These are phyloP conservation scores for Bungarus multicinctus DNA, from an alignment of 2,113 vertebrate species.

Conservation along the genomic window DNA sequence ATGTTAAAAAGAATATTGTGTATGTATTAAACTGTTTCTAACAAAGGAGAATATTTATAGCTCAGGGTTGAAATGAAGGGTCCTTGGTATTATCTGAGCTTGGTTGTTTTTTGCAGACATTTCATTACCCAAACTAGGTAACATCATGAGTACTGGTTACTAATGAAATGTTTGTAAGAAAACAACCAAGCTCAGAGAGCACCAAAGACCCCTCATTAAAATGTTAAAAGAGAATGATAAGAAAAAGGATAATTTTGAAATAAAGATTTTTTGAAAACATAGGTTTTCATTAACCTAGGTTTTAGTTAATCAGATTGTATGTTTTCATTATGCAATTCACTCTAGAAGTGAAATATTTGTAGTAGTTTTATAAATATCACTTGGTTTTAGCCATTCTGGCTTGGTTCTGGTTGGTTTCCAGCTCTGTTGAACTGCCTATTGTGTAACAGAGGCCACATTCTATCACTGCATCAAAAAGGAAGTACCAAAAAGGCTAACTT, in stretches of 20 bases:
- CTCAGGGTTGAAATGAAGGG: not conserved
- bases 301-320: not conserved
- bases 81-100: not conserved
- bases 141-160: not conserved
- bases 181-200: not conserved
- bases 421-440: not conserved
- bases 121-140: not conserved
- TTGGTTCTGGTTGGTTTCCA: not conserved
- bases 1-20: not conserved
- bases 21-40: not conserved
- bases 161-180: not conserved
- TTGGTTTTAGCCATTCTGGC: not conserved
- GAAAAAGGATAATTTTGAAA: not conserved
- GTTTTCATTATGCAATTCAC: not conserved
- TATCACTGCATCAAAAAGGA: not conserved
- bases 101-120: not conserved
- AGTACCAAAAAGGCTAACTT: not conserved
- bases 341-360: not conserved
- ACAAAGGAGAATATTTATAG: not conserved
- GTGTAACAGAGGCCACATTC: not conserved
- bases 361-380: not conserved
- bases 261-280: not conserved
- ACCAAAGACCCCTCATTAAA: not conserved
- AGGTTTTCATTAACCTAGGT: not conserved
- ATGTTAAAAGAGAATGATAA: not conserved